phyloP scores from a whole-genome alignment of 2,888 invertebrate species.

The Aplocera efformata region DNA sequence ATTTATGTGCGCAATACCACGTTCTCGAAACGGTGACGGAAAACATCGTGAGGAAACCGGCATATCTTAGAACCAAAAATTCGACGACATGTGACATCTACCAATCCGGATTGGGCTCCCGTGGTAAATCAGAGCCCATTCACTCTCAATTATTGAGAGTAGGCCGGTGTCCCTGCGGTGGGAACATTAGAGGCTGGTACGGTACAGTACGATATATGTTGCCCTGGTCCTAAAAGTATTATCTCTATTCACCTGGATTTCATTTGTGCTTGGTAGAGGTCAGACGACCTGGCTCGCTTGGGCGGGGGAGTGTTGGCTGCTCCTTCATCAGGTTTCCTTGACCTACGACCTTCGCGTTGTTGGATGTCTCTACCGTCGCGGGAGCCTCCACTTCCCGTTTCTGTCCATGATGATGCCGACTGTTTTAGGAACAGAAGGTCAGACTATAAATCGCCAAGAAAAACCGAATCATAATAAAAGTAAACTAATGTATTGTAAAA shows the following conservation, averaged over 20 bases:
- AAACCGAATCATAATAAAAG: background rate
- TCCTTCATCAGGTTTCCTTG: slow-evolving; percentile 74
- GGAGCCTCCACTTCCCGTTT: slow-evolving; percentile 67
- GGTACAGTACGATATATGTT: no score
- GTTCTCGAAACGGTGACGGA: no score
- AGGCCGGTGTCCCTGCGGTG: no score
- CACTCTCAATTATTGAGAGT: no score
- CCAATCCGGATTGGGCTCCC: no score
- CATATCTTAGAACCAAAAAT: no score
- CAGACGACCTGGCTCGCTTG: slow-evolving; percentile 85
- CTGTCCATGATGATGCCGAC: slow-evolving; percentile 75
- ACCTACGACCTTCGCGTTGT: slow-evolving; percentile 66
- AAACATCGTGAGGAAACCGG: no score
- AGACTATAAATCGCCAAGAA: slow-evolving; percentile 1
- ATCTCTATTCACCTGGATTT: slow-evolving; percentile 68
- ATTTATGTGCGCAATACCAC: no score
- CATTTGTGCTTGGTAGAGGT: slow-evolving; percentile 83
- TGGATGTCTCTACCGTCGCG: slow-evolving; percentile 61
- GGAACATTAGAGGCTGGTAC: no score
- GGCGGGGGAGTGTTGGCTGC: slow-evolving; percentile 82
- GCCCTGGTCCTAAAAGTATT: slow-evolving; percentile 17
- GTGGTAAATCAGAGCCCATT: no score
- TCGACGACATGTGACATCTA: no score
- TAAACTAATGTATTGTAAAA: no score
- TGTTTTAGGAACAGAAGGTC: slow-evolving; percentile 31